Evolutionary conservation across 2,888 invertebrate species (phyloP), one percentile per base, ranked within the genome.

Genomic region (Drosophila maculinotata): DNA sequence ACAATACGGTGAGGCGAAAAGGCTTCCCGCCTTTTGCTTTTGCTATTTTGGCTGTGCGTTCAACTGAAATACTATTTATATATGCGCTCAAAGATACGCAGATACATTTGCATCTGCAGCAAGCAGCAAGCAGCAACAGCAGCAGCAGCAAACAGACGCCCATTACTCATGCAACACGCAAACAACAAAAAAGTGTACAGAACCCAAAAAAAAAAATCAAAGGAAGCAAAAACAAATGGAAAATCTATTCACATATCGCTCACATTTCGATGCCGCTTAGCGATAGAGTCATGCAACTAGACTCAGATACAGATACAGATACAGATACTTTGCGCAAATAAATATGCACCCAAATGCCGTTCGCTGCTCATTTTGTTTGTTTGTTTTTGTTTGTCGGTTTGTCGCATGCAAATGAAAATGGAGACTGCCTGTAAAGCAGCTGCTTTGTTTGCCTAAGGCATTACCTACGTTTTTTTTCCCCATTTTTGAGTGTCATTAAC

Each of bases 31-130:
- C 63, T 67, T 77, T 72, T 76, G 79, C 79, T 68, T 63, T 74
- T 30, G 87, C 87, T 81, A 84, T 87, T 82, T 87, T 76, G 73
- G 85, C 76, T 81, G 87, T 72, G 85, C 81, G 85, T 82, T 82
- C 85, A 76, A 87, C 82, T 87, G 87, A 87, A 87, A 84, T 87
- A 84, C 81, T 82, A 82, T 82, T 82, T 82, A 87, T 82, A 87
- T 66, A 81, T 87, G 85, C 84, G 81, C 71, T 59, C 63, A 79
- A 62, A 47, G 39, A 48, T 53, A 51, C 64, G 57, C 30, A 53
- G 58, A 65, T 82, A 79, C 76, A 79, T 76, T 72, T 79, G 78
- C 77, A 79, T 79, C 82, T 65, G 76, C 76, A 20, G 20, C 20
- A 20, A 60, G 60, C 53, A 72, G 54, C n/a, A n/a, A 60, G 48